Conservation (phyloP, 2,888 invertebrate genomes). For the Rotaria socialis region DNA sequence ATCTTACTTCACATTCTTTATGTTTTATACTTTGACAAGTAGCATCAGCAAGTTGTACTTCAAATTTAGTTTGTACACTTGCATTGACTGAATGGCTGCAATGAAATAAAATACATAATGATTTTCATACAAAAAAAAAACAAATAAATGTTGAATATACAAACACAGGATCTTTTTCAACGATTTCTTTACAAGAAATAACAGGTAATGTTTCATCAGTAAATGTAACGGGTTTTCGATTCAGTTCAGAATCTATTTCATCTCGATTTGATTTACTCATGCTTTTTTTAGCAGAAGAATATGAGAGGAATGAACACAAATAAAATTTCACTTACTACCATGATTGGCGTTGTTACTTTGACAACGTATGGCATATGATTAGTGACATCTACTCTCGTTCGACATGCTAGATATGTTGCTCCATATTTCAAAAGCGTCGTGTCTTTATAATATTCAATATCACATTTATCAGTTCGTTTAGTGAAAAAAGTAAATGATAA, state of each 20-base stretch:
- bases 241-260: neutral
- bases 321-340: neutral
- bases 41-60: neutral
- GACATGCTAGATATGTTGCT: too few relatives aligned
- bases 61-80: constrained; percentile 30
- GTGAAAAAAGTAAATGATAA: too few relatives aligned
- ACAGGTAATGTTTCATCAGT: constrained; percentile 12
- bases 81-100: neutral
- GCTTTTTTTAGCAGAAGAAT: neutral
- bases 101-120: neutral
- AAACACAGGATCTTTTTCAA: constrained; percentile 11
- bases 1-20: constrained; percentile 25
- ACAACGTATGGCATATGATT: neutral
- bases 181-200: constrained; percentile 24
- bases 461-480: too few relatives aligned
- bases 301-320: neutral
- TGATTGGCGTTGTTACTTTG: neutral
- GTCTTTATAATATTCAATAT: too few relatives aligned
- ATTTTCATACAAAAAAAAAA: neutral
- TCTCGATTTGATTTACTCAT: neutral
- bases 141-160: neutral
- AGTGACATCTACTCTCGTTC: neutral
- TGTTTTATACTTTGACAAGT: constrained; percentile 27
- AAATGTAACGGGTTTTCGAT: neutral
- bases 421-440: too few relatives aligned